Conservation (phyloP, 2,113 vertebrate genomes). For the Brachyhypopomus occidentalis region DNA sequence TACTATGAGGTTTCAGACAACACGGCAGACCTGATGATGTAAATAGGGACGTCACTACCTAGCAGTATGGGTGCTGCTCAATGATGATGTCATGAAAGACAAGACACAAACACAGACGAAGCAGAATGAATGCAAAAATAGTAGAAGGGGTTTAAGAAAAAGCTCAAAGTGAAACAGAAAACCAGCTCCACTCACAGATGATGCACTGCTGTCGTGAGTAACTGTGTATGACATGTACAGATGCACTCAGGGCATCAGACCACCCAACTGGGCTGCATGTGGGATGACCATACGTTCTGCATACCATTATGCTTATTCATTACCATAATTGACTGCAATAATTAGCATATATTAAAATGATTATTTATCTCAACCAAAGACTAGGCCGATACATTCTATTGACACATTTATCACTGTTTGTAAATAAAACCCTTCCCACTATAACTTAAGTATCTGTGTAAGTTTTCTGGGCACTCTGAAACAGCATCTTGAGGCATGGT, state of each 20-base stretch:
- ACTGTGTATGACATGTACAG: not conserved
- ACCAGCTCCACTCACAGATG: constrained; percentile 33
- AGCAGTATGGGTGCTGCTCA: constrained; percentile 41
- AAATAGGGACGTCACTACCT: constrained; percentile 40
- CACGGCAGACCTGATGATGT: constrained; percentile 31
- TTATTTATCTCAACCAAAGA: no score
- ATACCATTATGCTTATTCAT: no score
- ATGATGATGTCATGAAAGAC: constrained; percentile 56
- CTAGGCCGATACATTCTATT: no score
- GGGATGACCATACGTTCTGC: not conserved
- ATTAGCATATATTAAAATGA: no score
- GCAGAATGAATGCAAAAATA: constrained; percentile 68
- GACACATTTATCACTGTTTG: no score
- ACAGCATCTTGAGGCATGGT: no score
- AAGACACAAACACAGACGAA: constrained; percentile 49
- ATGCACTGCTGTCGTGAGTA: not conserved
- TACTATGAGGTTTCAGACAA: constrained; percentile 23
- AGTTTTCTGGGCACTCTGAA: no score
- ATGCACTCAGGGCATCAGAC: not conserved
- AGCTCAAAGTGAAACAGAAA: constrained; percentile 36
- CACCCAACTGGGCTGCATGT: not conserved
- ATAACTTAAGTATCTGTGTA: no score
- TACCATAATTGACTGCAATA: no score
- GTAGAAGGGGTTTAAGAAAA: not conserved
- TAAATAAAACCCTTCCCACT: no score